phyloP scores from a whole-genome alignment of 2,113 vertebrate species.

The Poecilia latipinna region DNA sequence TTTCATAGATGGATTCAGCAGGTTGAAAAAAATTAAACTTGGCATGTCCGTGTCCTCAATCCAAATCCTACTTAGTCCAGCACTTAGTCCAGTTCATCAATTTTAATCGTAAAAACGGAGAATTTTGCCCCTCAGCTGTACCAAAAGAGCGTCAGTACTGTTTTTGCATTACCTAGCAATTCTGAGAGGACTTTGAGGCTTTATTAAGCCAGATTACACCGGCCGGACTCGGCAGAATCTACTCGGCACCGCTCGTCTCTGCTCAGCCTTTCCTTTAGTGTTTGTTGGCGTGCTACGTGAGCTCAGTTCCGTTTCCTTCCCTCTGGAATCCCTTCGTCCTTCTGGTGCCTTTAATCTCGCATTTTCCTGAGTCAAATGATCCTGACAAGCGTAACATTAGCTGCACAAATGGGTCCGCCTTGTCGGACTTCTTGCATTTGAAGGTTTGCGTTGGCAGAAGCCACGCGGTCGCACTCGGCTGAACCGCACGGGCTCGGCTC shows the following conservation, averaged over 20 bases:
- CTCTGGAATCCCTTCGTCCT: constrained; percentile 1
- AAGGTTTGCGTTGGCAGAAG: constrained; percentile 7
- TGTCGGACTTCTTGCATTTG: not conserved
- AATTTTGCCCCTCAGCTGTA: no score
- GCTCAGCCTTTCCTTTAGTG: not conserved
- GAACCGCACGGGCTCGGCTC: not conserved
- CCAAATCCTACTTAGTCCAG: no score
- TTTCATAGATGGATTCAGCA: no score
- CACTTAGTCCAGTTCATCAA: no score
- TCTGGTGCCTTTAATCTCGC: constrained; percentile 10
- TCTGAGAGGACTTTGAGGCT: no score
- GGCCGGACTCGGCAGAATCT: not conserved
- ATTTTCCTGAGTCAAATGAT: constrained; percentile 33
- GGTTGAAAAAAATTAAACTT: no score
- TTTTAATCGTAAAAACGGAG: no score
- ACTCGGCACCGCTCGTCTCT: not conserved
- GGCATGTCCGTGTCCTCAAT: no score
- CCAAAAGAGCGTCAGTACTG: no score
- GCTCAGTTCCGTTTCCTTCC: not conserved
- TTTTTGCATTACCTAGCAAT: no score
- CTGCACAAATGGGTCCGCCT: constrained; percentile 1
- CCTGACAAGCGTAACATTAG: constrained; percentile 42
- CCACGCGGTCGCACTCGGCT: constrained; percentile 16
- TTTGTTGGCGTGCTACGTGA: not conserved
- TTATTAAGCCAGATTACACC: no score